phyloP scores from a whole-genome alignment of 2,113 vertebrate genomes.

The Larimichthys polyactis region DNA sequence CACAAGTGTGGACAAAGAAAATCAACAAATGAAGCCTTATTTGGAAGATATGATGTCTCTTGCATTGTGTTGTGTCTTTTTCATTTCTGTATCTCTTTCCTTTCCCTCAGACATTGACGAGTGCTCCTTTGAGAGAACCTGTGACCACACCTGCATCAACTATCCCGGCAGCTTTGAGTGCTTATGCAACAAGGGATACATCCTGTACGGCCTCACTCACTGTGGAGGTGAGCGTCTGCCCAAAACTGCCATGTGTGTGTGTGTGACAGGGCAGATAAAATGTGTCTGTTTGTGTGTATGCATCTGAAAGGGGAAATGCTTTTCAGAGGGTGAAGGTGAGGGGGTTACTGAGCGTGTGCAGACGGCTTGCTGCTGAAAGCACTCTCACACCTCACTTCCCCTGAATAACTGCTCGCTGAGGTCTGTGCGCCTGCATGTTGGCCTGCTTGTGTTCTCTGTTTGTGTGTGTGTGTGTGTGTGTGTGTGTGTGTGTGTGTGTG shows the following conservation, averaged over 20 bases:
- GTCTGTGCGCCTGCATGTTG: neutral
- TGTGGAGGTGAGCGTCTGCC: conserved; percentile 91
- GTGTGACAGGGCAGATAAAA: neutral
- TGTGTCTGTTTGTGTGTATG: conserved; percentile 12
- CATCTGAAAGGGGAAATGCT: conserved; percentile 11
- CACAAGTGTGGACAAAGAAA: neutral
- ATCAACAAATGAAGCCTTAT: neutral
- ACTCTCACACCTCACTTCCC: conserved; percentile 38
- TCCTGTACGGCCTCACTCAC: conserved; percentile 93
- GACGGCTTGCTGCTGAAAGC: conserved; percentile 3
- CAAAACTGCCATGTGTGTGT: neutral
- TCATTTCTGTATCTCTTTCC: conserved; percentile 12
- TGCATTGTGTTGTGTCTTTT: neutral
- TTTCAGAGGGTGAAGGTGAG: conserved; percentile 7
- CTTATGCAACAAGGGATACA: conserved; percentile 92
- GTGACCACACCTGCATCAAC: conserved; percentile 97
- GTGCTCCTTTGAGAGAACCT: conserved; percentile 96
- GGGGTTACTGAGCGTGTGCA: conserved; percentile 21
- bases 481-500: conserved; percentile 1
- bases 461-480: neutral
- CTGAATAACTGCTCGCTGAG: conserved; percentile 4
- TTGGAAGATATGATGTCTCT: neutral
- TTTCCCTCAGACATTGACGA: conserved; percentile 91
- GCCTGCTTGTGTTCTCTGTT: conserved; percentile 13
- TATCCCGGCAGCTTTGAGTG: conserved; percentile 95